Conservation (phyloP, 2,888 invertebrate species). For the Andrena praecox region DNA sequence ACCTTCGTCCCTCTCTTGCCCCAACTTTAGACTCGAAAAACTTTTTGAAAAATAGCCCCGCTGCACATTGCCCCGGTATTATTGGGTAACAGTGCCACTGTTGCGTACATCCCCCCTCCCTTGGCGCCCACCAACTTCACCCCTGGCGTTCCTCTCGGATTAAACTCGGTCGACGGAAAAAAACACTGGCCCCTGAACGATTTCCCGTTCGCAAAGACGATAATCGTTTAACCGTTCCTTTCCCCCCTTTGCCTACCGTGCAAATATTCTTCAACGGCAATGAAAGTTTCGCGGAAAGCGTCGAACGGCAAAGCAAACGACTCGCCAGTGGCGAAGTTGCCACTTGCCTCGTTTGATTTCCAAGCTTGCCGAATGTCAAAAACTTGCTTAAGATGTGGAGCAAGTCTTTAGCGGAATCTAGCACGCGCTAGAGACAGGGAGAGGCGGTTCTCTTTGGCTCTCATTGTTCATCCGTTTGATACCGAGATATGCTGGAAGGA, state of each 20-base stretch:
- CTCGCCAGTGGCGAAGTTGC: background rate
- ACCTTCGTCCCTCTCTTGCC: constrained; percentile 41
- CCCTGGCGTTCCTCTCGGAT: constrained; percentile 1
- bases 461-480: constrained; percentile 80
- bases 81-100: constrained; percentile 53
- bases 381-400: constrained; percentile 16
- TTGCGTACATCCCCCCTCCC: constrained; percentile 27
- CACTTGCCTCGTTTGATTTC: background rate
- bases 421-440: background rate
- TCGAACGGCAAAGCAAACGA: background rate
- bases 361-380: background rate
- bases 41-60: constrained; percentile 78
- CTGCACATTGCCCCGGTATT: constrained; percentile 38
- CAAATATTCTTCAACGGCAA: background rate
- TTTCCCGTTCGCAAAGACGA: background rate
- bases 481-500: constrained; percentile 69
- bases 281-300: background rate
- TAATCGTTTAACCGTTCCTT: background rate
- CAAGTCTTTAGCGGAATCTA: constrained; percentile 19
- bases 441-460: constrained; percentile 70
- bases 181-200: constrained; percentile 1
- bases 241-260: background rate
- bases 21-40: constrained; percentile 70
- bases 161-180: constrained; percentile 14
- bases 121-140: constrained; percentile 5